These are phyloP conservation scores for Limnodromus scolopaceus DNA, from an alignment of 2,797 vertebrate genomes.

Conservation along the genomic window DNA sequence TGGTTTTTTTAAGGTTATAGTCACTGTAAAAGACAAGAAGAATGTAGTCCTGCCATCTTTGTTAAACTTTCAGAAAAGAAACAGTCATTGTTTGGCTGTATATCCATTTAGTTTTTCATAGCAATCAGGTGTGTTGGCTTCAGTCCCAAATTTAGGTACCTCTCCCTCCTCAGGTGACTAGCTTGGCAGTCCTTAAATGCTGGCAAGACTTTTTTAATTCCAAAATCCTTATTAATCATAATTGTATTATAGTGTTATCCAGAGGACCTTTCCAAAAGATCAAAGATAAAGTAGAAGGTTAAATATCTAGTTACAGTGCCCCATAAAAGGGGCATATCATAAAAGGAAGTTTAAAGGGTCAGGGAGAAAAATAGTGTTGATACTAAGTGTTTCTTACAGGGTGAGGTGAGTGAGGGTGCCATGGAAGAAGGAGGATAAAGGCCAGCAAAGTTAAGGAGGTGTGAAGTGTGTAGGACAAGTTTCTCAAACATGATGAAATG, in stretches of 20 bases:
- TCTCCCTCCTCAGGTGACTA: background rate
- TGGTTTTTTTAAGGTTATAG: background rate
- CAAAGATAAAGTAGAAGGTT: background rate
- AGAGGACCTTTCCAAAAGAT: background rate
- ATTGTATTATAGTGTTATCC: background rate
- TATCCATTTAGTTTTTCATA: background rate
- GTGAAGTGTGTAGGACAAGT: background rate
- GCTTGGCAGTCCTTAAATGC: background rate
- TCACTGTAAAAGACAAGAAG: background rate
- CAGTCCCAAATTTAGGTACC: background rate
- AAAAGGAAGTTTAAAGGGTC: background rate
- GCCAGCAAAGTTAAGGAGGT: background rate
- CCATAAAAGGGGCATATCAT: background rate
- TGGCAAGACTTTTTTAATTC: background rate
- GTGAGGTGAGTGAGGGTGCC: background rate
- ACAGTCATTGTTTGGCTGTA: background rate
- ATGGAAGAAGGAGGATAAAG: background rate
- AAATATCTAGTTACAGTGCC: background rate
- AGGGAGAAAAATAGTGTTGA: background rate
- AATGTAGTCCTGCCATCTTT: background rate
- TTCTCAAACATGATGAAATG: constrained; percentile 18
- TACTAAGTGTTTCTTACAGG: background rate
- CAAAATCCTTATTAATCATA: background rate
- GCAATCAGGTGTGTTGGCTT: background rate
- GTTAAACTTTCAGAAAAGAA: background rate